phyloP scores from a whole-genome alignment of 2,797 vertebrate genomes.

The Tapirus indicus region DNA sequence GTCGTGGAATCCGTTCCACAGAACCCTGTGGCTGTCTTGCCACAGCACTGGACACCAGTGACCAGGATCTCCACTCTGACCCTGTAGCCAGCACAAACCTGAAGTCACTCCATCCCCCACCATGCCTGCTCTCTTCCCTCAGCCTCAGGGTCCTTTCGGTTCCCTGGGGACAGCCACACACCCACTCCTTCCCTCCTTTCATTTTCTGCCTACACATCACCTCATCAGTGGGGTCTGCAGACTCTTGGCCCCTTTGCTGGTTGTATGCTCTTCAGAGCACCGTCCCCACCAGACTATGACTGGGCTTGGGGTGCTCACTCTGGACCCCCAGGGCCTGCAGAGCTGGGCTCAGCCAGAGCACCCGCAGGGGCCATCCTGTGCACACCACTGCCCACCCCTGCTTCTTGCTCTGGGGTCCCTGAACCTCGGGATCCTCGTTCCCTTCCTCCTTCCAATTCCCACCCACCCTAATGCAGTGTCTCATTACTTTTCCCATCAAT shows the following conservation, averaged over 20 bases:
- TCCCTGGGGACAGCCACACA: neutral
- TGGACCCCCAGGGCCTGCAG: neutral
- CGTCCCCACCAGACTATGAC: neutral
- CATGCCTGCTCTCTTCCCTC: too few relatives aligned
- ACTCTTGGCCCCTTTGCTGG: neutral
- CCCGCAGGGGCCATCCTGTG: neutral
- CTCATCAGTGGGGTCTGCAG: neutral
- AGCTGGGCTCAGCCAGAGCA: neutral
- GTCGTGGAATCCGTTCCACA: too few relatives aligned
- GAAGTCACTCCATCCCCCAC: neutral
- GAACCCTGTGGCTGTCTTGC: too few relatives aligned
- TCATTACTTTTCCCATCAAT: neutral
- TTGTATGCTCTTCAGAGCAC: neutral
- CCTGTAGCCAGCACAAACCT: neutral
- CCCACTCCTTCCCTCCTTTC: neutral
- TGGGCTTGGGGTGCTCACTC: neutral
- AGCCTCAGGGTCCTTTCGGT: neutral
- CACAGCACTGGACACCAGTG: rapidly evolving
- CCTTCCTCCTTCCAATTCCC: neutral
- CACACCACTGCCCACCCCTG: neutral
- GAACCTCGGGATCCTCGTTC: neutral
- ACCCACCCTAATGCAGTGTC: neutral
- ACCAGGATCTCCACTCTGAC: neutral
- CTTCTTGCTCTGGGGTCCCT: neutral
- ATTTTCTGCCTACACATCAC: rapidly evolving